phyloP scores from a whole-genome alignment of 2,888 invertebrate species.

The Prostheceraeus crozeri region DNA sequence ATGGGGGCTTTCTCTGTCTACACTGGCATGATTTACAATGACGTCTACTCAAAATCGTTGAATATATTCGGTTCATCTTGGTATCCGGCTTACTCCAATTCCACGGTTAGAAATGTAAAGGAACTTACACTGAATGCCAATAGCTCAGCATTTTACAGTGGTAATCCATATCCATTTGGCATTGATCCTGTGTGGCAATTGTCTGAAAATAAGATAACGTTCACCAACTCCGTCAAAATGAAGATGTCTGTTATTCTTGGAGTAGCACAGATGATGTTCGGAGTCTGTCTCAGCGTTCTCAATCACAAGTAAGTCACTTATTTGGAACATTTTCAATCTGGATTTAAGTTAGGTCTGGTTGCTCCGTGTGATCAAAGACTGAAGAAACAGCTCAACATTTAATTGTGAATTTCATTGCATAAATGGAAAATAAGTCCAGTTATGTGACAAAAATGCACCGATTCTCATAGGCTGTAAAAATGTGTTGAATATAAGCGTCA shows the following conservation, averaged over 20 bases:
- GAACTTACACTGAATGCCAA: too few relatives aligned
- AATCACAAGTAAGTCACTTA: conserved; percentile 54
- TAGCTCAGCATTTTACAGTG: conserved; percentile 41
- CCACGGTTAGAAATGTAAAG: too few relatives aligned
- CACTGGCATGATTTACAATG: conserved; percentile 94
- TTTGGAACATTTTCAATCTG: too few relatives aligned
- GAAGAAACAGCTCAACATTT: too few relatives aligned
- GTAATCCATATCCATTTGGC: conserved; percentile 75
- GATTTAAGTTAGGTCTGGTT: too few relatives aligned
- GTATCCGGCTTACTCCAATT: conserved; percentile 53
- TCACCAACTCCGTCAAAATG: conserved; percentile 91
- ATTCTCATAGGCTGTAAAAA: too few relatives aligned
- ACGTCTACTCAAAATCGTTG: conserved; percentile 88
- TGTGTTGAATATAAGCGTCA: too few relatives aligned
- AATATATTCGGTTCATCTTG: conserved; percentile 90
- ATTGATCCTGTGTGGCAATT: conserved; percentile 70
- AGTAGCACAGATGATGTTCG: conserved; percentile 91
- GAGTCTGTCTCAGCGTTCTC: conserved; percentile 67
- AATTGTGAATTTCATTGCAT: too few relatives aligned
- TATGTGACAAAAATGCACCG: too few relatives aligned
- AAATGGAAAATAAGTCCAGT: too few relatives aligned
- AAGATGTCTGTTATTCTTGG: conserved; percentile 87
- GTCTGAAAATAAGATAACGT: conserved; percentile 77
- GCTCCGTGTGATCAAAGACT: too few relatives aligned
- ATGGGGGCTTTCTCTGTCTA: conserved; percentile 98